Evolutionary conservation across 1,140 invertebrate genomes (phyloP).

Genomic region (Portunus trituberculatus): DNA sequence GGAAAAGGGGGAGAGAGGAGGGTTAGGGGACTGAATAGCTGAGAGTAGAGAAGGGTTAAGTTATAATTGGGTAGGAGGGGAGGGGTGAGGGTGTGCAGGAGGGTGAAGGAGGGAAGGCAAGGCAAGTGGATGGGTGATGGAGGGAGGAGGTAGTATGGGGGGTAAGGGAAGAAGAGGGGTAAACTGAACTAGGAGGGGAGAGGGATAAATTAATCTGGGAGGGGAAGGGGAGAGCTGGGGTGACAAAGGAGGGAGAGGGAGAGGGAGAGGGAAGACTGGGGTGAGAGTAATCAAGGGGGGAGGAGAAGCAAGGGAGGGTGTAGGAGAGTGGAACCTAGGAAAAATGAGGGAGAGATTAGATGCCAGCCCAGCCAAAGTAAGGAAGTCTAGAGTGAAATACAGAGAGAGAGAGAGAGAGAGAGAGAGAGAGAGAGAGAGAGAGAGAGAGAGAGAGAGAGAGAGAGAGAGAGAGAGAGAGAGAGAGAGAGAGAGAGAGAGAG

Average conservation of each 20-base stretch:
- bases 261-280: conserved; percentile 29
- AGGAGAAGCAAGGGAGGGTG: neutral
- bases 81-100: neutral
- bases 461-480: neutral
- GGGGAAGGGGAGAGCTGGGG: conserved; percentile 1
- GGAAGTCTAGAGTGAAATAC: neutral
- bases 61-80: conserved; percentile 36
- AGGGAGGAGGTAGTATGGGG: neutral
- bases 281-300: neutral
- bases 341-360: neutral
- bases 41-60: conserved; percentile 17
- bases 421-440: conserved; percentile 52
- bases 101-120: too few species aligned
- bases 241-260: neutral
- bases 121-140: neutral
- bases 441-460: too few species aligned
- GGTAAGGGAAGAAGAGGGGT: neutral
- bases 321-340: neutral
- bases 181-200: neutral
- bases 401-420: neutral
- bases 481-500: conserved; percentile 34
- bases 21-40: neutral
- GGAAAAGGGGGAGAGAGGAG: neutral
- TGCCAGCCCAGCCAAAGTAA: neutral
- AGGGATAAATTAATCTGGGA: neutral